Percentiles rank a stretch among this genome's conserved stretches.
Evolutionary conservation across 37 sponge, comb jelly and placozoan species (phyloP).

Genomic region (Eunapius fragilis): DNA sequence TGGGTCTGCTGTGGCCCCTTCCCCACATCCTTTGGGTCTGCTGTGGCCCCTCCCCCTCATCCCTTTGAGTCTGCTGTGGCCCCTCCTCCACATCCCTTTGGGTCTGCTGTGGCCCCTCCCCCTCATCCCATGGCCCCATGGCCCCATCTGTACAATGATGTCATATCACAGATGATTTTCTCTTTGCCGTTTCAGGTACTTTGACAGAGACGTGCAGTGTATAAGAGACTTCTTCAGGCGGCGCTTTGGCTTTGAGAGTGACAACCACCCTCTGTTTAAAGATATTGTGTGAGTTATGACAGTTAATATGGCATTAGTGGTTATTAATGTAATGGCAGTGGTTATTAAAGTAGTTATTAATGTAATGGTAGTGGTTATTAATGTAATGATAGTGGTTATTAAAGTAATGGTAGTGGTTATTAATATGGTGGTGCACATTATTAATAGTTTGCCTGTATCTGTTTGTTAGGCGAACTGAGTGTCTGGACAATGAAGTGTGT

Average conservation of each 20-base stretch:
- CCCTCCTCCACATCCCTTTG: too few relatives aligned
- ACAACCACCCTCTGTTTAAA: conserved; percentile 55
- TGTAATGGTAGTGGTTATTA: neutral
- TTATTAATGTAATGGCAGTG: neutral
- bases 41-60: too few relatives aligned
- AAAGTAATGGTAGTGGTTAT: neutral
- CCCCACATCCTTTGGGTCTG: too few relatives aligned
- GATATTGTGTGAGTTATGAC: conserved; percentile 59
- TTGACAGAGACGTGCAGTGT: conserved; percentile 96
- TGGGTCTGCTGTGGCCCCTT: too few relatives aligned
- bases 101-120: too few relatives aligned
- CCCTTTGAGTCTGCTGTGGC: too few relatives aligned
- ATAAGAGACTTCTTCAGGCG: conserved; percentile 87
- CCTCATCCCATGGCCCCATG: too few relatives aligned
- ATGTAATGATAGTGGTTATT: neutral
- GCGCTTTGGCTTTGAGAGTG: conserved; percentile 73
- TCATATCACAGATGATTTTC: neutral
- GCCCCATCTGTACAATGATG: too few relatives aligned
- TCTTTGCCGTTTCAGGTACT: too few relatives aligned
- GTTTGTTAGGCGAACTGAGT: conserved; percentile 37
- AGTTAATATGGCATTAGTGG: neutral
- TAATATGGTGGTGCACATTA: neutral
- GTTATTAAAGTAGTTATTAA: neutral
- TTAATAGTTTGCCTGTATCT: neutral
- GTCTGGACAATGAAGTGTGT: conserved; percentile 76